phyloP scores from a whole-genome alignment of 1,140 invertebrate species.

The Orchesella cincta region DNA sequence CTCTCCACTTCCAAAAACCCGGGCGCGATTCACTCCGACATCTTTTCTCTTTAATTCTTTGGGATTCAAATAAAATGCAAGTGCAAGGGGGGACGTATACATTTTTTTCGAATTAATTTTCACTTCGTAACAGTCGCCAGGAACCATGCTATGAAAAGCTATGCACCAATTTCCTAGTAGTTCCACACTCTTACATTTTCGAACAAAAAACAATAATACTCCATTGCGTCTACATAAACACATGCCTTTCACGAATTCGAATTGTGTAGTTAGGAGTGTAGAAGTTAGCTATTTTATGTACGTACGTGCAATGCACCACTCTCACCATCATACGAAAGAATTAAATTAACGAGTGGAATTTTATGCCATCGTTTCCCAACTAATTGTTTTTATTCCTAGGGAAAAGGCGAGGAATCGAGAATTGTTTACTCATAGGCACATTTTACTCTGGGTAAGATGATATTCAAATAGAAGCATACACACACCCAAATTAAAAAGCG shows the following conservation, averaged over 20 bases:
- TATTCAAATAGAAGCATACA: not conserved
- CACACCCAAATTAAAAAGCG: too few species aligned
- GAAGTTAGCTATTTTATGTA: not conserved
- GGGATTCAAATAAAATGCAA: not conserved
- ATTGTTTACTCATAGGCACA: not conserved
- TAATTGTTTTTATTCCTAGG: not conserved
- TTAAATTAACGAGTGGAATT: slow-evolving; percentile 25
- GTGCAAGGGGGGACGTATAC: not conserved
- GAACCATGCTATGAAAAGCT: too few species aligned
- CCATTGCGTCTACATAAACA: too few species aligned
- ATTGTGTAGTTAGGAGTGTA: not conserved
- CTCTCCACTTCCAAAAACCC: not conserved
- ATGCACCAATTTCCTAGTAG: too few species aligned
- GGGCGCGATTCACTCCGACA: not conserved
- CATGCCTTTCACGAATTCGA: not conserved
- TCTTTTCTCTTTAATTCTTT: not conserved
- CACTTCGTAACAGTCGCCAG: too few species aligned
- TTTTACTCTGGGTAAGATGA: not conserved
- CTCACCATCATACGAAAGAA: not conserved
- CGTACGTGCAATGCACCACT: too few species aligned
- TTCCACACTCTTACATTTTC: too few species aligned
- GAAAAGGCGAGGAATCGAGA: too few species aligned
- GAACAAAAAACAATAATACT: too few species aligned
- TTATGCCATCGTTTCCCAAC: not conserved
- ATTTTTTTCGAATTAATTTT: slow-evolving; percentile 13